Base-by-base conservation (phyloP, 64 coral and sea anemone genomes). In the Stylophora pistillata region DNA sequence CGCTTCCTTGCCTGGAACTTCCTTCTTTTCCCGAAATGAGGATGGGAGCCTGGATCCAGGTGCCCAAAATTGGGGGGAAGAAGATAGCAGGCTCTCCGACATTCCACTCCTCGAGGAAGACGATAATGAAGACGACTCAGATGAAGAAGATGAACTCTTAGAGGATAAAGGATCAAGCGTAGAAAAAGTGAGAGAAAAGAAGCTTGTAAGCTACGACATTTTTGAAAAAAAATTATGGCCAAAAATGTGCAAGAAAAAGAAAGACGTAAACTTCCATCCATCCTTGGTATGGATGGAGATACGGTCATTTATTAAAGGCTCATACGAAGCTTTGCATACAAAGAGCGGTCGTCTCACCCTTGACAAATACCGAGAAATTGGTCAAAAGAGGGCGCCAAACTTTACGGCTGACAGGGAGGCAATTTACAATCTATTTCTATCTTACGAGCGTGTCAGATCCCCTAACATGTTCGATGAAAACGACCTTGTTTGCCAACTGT, bases 51-150 rank as follows among this genome's bases (percentile, higher is more conserved):
- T 98, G 7, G 55, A 82, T 10, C 57, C 81, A 11, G 82, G 81
- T 55, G 80, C 95, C 18, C 72, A 92, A 62, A 90, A 93, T n/a
- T 98, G 96, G 96, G 93, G 93, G 21, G 90, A 98, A 85, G 96
- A 95, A 70, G 96, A 98, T 29, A 74, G 30, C 16, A 74, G 88
- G 28, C 82, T 93, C 28, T 61, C 60, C 27, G 29, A 34, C 41
- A 77, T 93, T 87, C 85, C 84, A 13, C 53, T 52, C 14, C 53
- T 41, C 27, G 87, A 89, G 27, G 52, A 79, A 71, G 76, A 78
- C 23, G 77, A 90, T 12, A 26, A 29, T 52, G 58, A 10, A 72
- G 87, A 89, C 12, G 87, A 89, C 26, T 77, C 81, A 33, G 76
- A 78, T 15, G 77, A 28, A 16, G 59, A 47, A 56, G 74, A 82